Base-by-base conservation (phyloP, 2,888 invertebrate genomes). In the Caenorhabditis panamensis region DNA sequence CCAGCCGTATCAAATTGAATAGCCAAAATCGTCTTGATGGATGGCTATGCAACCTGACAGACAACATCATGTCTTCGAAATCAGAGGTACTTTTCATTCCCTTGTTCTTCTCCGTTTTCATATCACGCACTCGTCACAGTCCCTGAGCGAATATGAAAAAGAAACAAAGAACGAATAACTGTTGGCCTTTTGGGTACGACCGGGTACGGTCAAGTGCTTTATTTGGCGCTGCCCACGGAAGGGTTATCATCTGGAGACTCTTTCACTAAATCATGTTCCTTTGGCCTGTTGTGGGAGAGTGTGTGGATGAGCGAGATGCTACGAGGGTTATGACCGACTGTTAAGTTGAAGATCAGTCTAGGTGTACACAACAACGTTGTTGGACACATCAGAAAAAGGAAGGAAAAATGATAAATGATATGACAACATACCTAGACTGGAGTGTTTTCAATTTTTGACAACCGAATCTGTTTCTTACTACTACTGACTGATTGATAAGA, bases 271-370 rank as follows among this genome's bases (percentile, higher is more conserved):
- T 47, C 47, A 47, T 18, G 16, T 31, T 36, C 11, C 8, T 2
- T 11, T 28, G 24, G 1, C 20, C 18, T n/a, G 56, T 56, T 31
- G n/a, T n/a, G n/a, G n/a, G n/a, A 51, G 41, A 63, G 6, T 37
- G 26, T 64, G 56, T 64, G 58, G 18, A 53, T 47, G 59, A 22
- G 49, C 2, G 22, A 22, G 18, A 47, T 8, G 13, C 18, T 5
- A 22, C 22, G 53, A 47, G 1, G 24, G 51, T 36, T 9, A n/a
- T 24, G 44, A 22, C 13, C 51, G 24, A 22, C 41, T 36, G 47
- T 53, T 69, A 75, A 75, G 61, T 63, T 75, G 66, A 75, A 75
- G 75, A 75, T 75, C 75, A 75, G 66, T 75, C 13, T 16, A 26
- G 8, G 16, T 26, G 56, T 49, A 20, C 36, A 54, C 47, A 47